Conservation (phyloP, 1,140 invertebrate genomes). For the Meloidogyne floridensis region DNA sequence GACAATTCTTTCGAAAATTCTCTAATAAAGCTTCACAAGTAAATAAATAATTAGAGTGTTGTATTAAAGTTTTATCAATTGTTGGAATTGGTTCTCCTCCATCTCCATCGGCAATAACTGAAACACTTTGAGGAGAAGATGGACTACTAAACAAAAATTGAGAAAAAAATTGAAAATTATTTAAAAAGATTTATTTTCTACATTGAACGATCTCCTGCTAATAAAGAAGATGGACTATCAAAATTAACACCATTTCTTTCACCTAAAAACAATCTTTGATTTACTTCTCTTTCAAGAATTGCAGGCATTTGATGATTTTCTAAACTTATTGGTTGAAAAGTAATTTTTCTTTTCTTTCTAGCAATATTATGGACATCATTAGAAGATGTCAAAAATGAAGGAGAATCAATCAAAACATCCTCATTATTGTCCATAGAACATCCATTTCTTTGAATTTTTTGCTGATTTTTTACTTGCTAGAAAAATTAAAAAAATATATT, state of each 20-base stretch:
- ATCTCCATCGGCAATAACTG: background rate
- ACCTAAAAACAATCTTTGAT: background rate
- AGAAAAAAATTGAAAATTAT: background rate
- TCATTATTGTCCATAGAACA: background rate
- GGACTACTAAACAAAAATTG: background rate
- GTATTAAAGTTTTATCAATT: background rate
- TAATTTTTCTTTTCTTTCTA: slow-evolving; percentile 6
- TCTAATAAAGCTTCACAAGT: slow-evolving; percentile 34
- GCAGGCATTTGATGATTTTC: slow-evolving; percentile 6
- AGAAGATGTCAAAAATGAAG: background rate
- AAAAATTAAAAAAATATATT: background rate
- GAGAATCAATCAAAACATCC: background rate
- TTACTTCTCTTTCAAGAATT: slow-evolving; percentile 10
- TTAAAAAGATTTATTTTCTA: background rate
- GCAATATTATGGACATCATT: background rate
- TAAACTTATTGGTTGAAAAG: slow-evolving; percentile 1
- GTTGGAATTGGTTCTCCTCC: background rate
- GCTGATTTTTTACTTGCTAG: slow-evolving; percentile 6
- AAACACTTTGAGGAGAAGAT: slow-evolving; percentile 9
- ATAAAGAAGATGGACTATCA: background rate
- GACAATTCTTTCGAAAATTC: slow-evolving; percentile 36
- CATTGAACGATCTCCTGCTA: slow-evolving; percentile 6
- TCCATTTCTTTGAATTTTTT: slow-evolving; percentile 6
- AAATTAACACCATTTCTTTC: background rate
- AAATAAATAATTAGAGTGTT: slow-evolving; percentile 27